Evolutionary conservation across 1,140 invertebrate species (phyloP), one percentile per base, ranked within the genome.

Genomic region (Drosophila ercepeae): DNA sequence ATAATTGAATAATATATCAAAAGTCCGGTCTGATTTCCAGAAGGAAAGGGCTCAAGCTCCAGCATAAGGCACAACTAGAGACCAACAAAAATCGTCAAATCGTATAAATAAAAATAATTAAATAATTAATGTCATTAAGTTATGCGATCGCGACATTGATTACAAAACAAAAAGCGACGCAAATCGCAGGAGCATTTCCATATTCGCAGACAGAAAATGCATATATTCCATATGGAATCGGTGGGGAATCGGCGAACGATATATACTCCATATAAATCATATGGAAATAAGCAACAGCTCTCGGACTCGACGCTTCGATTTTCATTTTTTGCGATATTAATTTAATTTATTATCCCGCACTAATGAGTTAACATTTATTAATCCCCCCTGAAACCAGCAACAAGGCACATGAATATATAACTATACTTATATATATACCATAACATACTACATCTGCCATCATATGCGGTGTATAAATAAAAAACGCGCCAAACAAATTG

Each of bases 51-150:
- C 9, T 44, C 41, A 63, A 68, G n/a, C n/a, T n/a, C n/a, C n/a
- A n/a, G n/a, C n/a, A n/a, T n/a, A n/a, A n/a, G n/a, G n/a, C 13
- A 39, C n/a, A 39, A 39, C 36, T 14, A 39, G 14, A 39, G 6
- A 16, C 14, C n/a, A 13, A 39, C 1, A 13, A 39, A 13, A 39
- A 13, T 6, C 36, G 7, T 13, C 4, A 13, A 72, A 41, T 49
- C 52, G 82, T 65, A 86, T 88, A 86, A 86, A 88, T 82, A 78
- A 75, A 81, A 86, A 86, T 82, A 88, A 88, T 86, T 86, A 88
- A 86, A 88, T 86, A 86, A 86, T 86, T 88, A 88, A 86, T 88
- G 69, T 57, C 69, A 75, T 86, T 86, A 88, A 86, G 53, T 71
- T 86, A 77, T 77, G 82, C 82, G 64, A 67, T 52, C 73, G 59